A percentile compares a stretch with the other conserved stretches of the same genome.
These are phyloP conservation scores for Caretta caretta DNA, from an alignment of 2,113 vertebrate genomes.

Conservation along the genomic window DNA sequence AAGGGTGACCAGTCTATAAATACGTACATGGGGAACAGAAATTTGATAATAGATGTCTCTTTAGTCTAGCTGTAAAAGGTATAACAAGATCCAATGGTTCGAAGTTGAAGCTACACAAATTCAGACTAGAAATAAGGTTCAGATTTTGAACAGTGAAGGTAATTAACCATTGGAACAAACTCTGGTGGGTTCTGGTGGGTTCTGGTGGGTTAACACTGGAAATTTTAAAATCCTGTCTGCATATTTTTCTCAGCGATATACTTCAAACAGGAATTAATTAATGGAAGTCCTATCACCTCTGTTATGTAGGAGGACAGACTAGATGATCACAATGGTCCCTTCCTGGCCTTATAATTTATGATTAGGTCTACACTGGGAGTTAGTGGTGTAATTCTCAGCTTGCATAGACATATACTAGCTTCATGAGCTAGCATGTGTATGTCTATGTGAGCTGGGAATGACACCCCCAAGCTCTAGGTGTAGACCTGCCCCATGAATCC, in stretches of 20 bases:
- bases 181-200: background rate
- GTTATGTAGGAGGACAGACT: background rate
- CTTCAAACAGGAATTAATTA: background rate
- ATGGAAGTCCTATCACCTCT: background rate
- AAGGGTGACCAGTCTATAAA: background rate
- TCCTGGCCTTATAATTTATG: background rate
- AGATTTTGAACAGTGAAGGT: background rate
- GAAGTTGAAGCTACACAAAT: background rate
- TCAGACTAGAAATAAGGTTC: background rate
- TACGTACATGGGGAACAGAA: background rate
- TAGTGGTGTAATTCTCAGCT: no score
- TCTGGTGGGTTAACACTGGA: no score
- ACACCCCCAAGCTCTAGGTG: no score
- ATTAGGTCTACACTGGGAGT: no score
- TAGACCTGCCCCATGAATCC: no score
- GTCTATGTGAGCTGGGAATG: no score
- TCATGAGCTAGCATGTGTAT: no score
- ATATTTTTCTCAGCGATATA: background rate
- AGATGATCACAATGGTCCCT: background rate
- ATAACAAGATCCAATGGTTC: background rate
- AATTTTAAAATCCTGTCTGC: background rate
- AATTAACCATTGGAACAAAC: background rate
- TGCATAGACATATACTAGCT: no score
- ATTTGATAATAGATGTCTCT: background rate
- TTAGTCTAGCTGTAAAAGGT: background rate